Evolutionary conservation across 2,888 invertebrate genomes (phyloP).

Genomic region (Heteromyza rotundicornis): DNA sequence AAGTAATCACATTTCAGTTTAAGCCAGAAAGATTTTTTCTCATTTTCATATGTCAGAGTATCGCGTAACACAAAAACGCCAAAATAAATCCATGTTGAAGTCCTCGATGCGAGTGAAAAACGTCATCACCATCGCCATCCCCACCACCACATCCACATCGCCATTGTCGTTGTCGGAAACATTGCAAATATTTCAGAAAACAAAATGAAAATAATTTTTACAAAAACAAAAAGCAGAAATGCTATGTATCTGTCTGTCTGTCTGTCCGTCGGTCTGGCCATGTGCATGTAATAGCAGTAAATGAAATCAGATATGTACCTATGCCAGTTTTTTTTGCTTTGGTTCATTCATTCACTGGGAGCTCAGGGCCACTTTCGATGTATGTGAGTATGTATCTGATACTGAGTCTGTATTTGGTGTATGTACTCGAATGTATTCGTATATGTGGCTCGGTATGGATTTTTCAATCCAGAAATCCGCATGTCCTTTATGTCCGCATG

Average conservation of each 20-base stretch:
- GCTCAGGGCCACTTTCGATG: conserved; percentile 12
- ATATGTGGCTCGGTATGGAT: conserved; percentile 55
- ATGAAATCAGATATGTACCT: conserved; percentile 2
- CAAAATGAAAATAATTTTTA: conserved; percentile 49
- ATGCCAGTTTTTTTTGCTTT: not conserved
- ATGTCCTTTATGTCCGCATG: conserved; percentile 52
- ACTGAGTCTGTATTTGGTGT: conserved; percentile 35
- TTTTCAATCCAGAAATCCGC: conserved; percentile 57
- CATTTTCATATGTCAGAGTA: conserved; percentile 34
- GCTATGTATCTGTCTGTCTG: conserved; percentile 10
- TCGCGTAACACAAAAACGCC: conserved; percentile 25
- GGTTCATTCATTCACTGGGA: not conserved
- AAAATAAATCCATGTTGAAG: conserved; percentile 32
- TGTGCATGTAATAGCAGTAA: conserved; percentile 7
- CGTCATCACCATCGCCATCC: conserved; percentile 21
- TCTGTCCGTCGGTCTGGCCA: conserved; percentile 10
- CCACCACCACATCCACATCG: conserved; percentile 14
- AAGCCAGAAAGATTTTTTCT: conserved; percentile 43
- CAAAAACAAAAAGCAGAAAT: conserved; percentile 18
- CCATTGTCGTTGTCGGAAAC: too few species aligned
- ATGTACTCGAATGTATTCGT: conserved; percentile 18
- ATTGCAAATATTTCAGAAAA: conserved; percentile 43
- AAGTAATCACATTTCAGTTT: conserved; percentile 44
- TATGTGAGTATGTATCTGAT: conserved; percentile 31
- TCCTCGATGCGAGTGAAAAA: conserved; percentile 19